Percentiles rank a stretch among this genome's conserved stretches.
Evolutionary conservation across 2,113 vertebrate genomes (phyloP).

Genomic region (Megaceryle torquata): DNA sequence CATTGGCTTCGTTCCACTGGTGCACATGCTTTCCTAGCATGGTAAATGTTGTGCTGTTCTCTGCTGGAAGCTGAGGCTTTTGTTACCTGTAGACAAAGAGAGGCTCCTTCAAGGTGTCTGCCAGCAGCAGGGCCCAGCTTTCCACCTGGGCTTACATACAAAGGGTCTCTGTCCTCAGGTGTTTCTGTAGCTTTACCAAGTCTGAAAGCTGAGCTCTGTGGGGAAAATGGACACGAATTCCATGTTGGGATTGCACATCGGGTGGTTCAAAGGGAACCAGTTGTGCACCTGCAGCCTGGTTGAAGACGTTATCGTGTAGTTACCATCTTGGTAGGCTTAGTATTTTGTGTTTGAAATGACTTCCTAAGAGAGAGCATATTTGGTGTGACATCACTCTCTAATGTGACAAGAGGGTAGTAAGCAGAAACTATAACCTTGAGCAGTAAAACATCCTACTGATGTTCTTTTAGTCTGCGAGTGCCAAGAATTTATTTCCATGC

Average conservation of each 20-base stretch:
- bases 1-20: background rate
- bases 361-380: background rate
- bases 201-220: slow-evolving; percentile 55
- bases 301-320: background rate
- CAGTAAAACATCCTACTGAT: background rate
- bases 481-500: background rate
- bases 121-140: background rate
- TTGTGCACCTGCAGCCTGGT: background rate
- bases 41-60: slow-evolving; percentile 3
- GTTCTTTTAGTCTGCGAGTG: background rate
- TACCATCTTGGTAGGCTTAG: background rate
- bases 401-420: background rate
- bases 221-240: background rate
- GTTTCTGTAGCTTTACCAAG: slow-evolving; percentile 10
- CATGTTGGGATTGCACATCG: fast-evolving
- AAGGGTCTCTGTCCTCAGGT: slow-evolving; percentile 54
- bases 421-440: background rate
- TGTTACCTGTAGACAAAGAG: slow-evolving; percentile 52
- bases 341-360: background rate
- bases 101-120: slow-evolving; percentile 40
- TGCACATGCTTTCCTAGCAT: background rate
- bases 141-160: slow-evolving; percentile 44
- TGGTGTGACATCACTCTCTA: background rate
- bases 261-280: background rate
- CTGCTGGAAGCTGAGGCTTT: slow-evolving; percentile 41